Evolutionary conservation across 2,888 invertebrate species (phyloP).

Genomic region (Hydrotaea cyrtoneurina): DNA sequence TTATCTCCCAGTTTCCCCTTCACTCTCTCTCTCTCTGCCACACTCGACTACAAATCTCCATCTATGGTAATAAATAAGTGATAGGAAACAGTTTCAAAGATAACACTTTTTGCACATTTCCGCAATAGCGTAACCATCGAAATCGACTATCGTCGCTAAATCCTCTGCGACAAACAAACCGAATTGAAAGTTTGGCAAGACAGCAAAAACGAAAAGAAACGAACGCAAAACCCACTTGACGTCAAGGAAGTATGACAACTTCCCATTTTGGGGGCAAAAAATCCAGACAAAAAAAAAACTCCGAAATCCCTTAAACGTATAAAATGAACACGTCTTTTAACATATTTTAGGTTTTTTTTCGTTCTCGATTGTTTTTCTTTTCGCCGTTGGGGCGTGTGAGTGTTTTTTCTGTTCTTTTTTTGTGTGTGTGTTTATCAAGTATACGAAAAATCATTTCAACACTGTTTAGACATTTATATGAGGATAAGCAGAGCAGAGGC

Average conservation of each 20-base stretch:
- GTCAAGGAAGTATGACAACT: neutral
- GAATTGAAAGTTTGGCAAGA: conserved; percentile 5
- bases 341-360: conserved; percentile 25
- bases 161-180: neutral
- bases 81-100: conserved; percentile 44
- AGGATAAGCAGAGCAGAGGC: neutral
- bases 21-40: neutral
- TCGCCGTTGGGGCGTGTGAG: too few species aligned
- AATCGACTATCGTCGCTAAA: conserved; percentile 32
- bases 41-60: neutral
- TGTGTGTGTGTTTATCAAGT: conserved; percentile 32
- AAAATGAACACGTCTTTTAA: neutral
- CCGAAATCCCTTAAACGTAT: neutral
- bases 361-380: conserved; percentile 10
- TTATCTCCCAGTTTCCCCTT: conserved; percentile 10
- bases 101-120: conserved; percentile 49
- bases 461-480: conserved; percentile 47
- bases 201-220: conserved; percentile 8
- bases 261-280: neutral
- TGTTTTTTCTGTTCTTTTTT: neutral
- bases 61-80: conserved; percentile 53
- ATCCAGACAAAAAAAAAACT: neutral
- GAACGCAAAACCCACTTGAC: conserved; percentile 13
- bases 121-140: conserved; percentile 40
- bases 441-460: conserved; percentile 49